phyloP scores from a whole-genome alignment of 2,797 vertebrate species.

The Cygnus olor region DNA sequence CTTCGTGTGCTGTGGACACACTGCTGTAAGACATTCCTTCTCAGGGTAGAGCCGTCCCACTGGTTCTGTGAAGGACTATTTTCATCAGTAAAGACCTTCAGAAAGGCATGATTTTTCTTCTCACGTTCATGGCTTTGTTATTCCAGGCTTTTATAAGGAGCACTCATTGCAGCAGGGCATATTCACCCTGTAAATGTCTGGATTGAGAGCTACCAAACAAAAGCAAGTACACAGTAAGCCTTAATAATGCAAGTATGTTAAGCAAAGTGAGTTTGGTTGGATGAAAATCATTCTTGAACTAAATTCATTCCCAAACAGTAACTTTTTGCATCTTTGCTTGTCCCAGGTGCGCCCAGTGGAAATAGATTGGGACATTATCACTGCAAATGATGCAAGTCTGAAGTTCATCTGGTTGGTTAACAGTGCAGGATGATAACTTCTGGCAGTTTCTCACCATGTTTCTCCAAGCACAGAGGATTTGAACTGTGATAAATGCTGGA shows the following conservation, averaged over 20 bases:
- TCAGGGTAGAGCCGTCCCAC: background rate
- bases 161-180: fast-evolving
- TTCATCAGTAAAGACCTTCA: background rate
- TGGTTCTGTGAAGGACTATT: background rate
- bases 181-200: background rate
- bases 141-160: background rate
- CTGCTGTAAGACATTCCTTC: background rate
- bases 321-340: background rate
- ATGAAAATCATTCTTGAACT: background rate
- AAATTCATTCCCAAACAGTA: background rate
- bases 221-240: background rate
- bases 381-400: background rate
- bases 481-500: background rate
- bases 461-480: background rate
- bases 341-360: background rate
- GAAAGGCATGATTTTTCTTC: background rate
- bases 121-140: background rate
- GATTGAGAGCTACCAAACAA: background rate
- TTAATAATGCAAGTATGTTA: background rate
- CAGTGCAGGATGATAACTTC: background rate
- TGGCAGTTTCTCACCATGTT: background rate
- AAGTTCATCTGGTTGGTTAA: background rate
- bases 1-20: background rate
- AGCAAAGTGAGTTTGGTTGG: background rate
- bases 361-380: background rate